Conservation (phyloP, 1,140 invertebrate species). For the Saxidomus purpurata region DNA sequence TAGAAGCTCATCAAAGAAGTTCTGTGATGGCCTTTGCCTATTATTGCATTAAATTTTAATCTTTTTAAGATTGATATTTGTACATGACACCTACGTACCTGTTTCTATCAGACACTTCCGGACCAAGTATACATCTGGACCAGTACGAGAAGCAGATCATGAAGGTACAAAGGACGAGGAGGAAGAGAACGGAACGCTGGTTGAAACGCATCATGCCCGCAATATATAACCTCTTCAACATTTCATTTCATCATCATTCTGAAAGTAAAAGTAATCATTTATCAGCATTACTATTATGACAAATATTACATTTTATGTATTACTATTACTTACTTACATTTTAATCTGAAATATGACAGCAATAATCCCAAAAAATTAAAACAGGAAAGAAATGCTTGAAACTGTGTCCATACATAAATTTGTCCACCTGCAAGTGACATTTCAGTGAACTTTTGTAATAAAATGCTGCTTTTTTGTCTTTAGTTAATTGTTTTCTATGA, state of each 20-base stretch:
- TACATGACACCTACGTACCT: too few species aligned
- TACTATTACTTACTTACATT: too few species aligned
- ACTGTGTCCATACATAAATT: too few species aligned
- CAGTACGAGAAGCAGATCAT: conserved; percentile 65
- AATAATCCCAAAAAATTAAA: too few species aligned
- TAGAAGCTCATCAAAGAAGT: too few species aligned
- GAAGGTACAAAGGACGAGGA: conserved; percentile 57
- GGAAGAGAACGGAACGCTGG: conserved; percentile 13
- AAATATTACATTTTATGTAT: too few species aligned
- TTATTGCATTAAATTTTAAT: too few species aligned
- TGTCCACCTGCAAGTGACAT: background rate
- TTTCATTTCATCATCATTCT: background rate
- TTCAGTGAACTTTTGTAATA: background rate
- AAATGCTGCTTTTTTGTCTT: background rate
- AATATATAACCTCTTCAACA: conserved; percentile 1
- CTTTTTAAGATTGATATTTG: too few species aligned
- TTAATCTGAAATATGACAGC: too few species aligned
- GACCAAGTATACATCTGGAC: conserved; percentile 46
- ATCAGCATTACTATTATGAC: too few species aligned
- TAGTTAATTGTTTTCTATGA: background rate
- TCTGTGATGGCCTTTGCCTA: too few species aligned
- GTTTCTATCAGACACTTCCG: background rate
- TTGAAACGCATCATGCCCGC: conserved; percentile 30
- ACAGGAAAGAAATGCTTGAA: too few species aligned
- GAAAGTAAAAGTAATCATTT: background rate